Percentiles rank a stretch among this genome's conserved stretches.
These are phyloP conservation scores for Propithecus perrieri DNA, from an alignment of 2,797 vertebrate species.

Conservation along the genomic window DNA sequence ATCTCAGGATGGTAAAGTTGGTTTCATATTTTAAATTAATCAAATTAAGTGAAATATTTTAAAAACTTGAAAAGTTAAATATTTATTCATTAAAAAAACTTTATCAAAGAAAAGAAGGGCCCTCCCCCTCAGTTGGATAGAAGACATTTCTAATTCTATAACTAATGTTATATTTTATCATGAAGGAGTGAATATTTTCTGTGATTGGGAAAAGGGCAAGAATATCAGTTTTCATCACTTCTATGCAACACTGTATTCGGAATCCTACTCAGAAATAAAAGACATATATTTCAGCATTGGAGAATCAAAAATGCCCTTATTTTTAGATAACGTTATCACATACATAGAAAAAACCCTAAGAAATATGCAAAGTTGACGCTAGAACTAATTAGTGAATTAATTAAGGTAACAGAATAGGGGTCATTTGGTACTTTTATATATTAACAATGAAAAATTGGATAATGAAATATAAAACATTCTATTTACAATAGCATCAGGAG, in stretches of 20 bases:
- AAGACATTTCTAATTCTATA: neutral
- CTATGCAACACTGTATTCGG: neutral
- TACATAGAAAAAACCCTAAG: neutral
- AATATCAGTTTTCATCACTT: neutral
- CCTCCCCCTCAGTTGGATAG: neutral
- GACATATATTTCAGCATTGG: neutral
- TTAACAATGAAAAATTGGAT: neutral
- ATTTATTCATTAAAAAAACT: neutral
- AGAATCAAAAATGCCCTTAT: neutral
- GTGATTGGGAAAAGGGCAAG: neutral
- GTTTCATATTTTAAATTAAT: neutral
- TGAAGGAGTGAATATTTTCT: neutral
- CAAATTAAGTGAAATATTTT: neutral
- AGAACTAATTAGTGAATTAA: neutral
- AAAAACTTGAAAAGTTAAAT: neutral
- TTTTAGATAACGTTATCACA: neutral
- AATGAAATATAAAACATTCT: neutral
- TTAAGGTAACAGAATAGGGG: neutral
- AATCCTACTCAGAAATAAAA: neutral
- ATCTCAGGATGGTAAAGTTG: neutral
- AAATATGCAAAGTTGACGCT: neutral
- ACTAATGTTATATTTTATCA: neutral
- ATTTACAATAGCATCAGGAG: neutral
- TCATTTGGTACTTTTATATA: neutral
- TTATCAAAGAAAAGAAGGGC: neutral